Conservation (phyloP, 1,140 invertebrate species). For the Panonychus citri region DNA sequence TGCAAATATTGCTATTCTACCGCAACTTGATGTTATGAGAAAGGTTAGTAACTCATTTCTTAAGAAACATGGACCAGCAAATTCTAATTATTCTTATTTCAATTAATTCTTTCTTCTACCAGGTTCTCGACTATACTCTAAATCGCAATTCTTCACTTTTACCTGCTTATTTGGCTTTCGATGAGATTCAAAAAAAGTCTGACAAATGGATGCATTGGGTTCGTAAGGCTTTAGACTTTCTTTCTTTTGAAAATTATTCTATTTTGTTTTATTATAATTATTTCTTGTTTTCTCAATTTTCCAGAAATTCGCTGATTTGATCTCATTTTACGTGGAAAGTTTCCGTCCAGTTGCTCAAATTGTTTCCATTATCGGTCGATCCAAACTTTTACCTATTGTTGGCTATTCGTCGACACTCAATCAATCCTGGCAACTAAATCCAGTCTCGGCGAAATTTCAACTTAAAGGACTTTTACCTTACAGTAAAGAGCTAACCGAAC, state of each 20-base stretch:
- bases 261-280: no score
- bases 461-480: constrained; percentile 79
- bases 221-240: constrained; percentile 18
- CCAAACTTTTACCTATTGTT: constrained; percentile 73
- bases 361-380: constrained; percentile 71
- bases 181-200: constrained; percentile 56
- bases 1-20: constrained; percentile 48
- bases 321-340: constrained; percentile 71
- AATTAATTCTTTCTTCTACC: constrained; percentile 23
- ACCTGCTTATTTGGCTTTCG: constrained; percentile 79
- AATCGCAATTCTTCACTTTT: constrained; percentile 71
- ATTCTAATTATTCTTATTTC: not conserved
- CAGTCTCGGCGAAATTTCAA: constrained; percentile 55
- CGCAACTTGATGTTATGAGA: constrained; percentile 51
- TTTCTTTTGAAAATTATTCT: not conserved
- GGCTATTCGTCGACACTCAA: constrained; percentile 47
- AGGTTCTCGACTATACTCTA: constrained; percentile 52
- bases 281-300: constrained; percentile 11
- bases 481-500: constrained; percentile 60
- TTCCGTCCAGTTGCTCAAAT: constrained; percentile 78
- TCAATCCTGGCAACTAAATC: constrained; percentile 70
- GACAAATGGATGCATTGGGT: constrained; percentile 68
- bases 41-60: constrained; percentile 23
- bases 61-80: not conserved
- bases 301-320: constrained; percentile 53